Evolutionary conservation across 2,888 invertebrate species (phyloP).

Genomic region (Sphaeridia pumilis): DNA sequence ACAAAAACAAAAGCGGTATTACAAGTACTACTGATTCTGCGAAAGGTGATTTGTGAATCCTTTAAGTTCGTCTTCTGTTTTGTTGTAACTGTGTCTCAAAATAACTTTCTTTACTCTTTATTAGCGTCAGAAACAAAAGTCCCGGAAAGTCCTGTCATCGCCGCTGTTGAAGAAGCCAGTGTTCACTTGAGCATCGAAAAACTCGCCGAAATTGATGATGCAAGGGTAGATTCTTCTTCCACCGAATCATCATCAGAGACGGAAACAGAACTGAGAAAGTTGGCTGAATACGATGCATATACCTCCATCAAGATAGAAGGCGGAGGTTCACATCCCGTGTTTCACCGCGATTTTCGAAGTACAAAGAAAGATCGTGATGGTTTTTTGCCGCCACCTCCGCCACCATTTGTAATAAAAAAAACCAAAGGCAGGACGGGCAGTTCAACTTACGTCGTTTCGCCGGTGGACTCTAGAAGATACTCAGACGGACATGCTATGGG

Average conservation of each 20-base stretch:
- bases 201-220: neutral
- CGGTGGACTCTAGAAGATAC: too few relatives aligned
- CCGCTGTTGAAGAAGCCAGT: neutral
- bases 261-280: neutral
- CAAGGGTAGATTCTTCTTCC: neutral
- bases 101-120: too few relatives aligned
- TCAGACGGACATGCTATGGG: too few relatives aligned
- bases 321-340: too few relatives aligned
- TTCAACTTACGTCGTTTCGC: constrained; percentile 23
- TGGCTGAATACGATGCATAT: neutral
- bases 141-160: too few relatives aligned
- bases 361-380: constrained; percentile 20
- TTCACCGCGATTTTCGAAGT: too few relatives aligned
- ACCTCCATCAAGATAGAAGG: too few relatives aligned
- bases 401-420: constrained; percentile 22
- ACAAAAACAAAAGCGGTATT: neutral
- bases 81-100: too few relatives aligned
- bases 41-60: too few relatives aligned
- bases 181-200: neutral
- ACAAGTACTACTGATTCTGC: neutral
- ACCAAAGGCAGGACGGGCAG: constrained; percentile 22
- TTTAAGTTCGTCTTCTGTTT: too few relatives aligned
- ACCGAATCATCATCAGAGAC: constrained; percentile 2
- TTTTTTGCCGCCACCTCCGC: constrained; percentile 28
- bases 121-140: too few relatives aligned